Conservation (phyloP, 2,888 invertebrate genomes). For the Abscondita cerata region DNA sequence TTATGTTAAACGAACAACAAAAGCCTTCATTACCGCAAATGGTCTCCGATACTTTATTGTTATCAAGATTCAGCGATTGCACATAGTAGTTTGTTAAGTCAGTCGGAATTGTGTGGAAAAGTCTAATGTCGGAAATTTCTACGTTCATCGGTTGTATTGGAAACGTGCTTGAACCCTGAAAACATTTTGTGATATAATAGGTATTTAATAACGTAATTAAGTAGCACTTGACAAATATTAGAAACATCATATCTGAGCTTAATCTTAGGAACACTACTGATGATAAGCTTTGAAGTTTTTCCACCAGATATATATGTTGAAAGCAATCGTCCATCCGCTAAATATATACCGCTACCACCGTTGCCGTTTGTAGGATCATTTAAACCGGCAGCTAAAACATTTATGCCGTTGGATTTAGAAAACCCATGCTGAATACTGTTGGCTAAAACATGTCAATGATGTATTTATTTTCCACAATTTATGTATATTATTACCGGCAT, state of each 20-base stretch:
- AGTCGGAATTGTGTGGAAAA: constrained; percentile 7
- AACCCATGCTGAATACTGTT: constrained; percentile 44
- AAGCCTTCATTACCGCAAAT: constrained; percentile 35
- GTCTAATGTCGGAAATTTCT: too few species aligned
- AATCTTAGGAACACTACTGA: constrained; percentile 36
- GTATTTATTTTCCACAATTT: neutral
- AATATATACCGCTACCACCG: constrained; percentile 45
- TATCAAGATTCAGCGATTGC: constrained; percentile 27
- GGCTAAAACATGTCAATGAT: constrained; percentile 29
- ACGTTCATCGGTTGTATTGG: too few species aligned
- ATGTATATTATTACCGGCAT: constrained; percentile 66
- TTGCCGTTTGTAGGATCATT: constrained; percentile 31
- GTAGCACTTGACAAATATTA: constrained; percentile 20
- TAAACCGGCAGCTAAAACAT: constrained; percentile 42
- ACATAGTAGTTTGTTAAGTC: constrained; percentile 36
- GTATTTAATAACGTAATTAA: neutral
- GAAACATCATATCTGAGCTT: neutral
- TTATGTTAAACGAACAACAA: constrained; percentile 36
- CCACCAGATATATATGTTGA: constrained; percentile 34
- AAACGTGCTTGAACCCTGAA: too few species aligned
- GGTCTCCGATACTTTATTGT: constrained; percentile 19
- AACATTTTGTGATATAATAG: too few species aligned
- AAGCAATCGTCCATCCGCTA: constrained; percentile 35
- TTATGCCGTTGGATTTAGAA: constrained; percentile 42
- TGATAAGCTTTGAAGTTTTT: constrained; percentile 30